Base-by-base conservation (phyloP, 2,113 vertebrate genomes). In the Passer domesticus region DNA sequence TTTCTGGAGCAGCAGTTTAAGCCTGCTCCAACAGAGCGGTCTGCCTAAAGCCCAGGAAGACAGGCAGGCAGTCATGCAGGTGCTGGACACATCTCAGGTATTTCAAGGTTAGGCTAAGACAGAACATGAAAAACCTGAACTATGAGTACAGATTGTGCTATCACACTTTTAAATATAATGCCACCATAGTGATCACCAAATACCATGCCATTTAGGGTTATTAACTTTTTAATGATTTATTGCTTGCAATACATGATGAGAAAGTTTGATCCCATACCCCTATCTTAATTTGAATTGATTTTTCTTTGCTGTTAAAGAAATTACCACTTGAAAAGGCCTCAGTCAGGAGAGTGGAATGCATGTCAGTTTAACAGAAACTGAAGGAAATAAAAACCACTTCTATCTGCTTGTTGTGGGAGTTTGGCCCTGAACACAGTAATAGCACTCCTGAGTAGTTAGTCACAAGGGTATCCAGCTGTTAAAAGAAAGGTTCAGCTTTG, bases 401-500 rank as follows among this genome's bases (percentile, higher is more conserved):
- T 96, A 94, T 96, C 78, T 94, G 60, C 53, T 53, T 79, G 70
- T 63, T 91, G 80, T 92, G 84, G 81, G 39, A 87, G 58, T 92
- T 87, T 96, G 92, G 92, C 94, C 89, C 43, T 33, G 83, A 93
- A 53, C 30, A 92, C 60, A 80, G 25, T 85, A 82, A 74, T 85
- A 95, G 77, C 52, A 72, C 74, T 96, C 78, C 89, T 91, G 73
- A 95, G 49, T 77, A 47, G 56, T 66, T 95, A 88, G 53, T 95
- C 92, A 96, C 77, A 63, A 91, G 89, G 64, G 52, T 82, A 92
- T 93, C 70, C 94, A 96, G 70, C 83, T 93, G 83, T 63, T 81
- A 44, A 89, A 82, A 72, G 70, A 43, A 56, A 67, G 55, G 15
- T 49, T 90, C 20, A 78, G 13, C 68, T 80, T 85, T 95, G 96